These are phyloP conservation scores for Cotesia congregata DNA, from an alignment of 2,888 invertebrate genomes.

Conservation along the genomic window DNA sequence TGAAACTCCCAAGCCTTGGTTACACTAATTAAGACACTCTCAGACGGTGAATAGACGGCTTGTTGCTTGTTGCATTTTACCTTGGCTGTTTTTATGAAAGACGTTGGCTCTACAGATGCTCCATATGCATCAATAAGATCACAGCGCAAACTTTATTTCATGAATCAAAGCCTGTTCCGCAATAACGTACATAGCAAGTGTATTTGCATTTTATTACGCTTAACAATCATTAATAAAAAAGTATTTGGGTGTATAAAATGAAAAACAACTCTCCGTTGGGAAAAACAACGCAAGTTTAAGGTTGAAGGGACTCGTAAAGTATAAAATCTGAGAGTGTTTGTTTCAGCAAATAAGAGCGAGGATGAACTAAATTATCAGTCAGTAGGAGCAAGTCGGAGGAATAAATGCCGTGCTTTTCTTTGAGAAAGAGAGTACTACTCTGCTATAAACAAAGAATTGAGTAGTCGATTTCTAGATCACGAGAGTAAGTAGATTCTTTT, in stretches of 20 bases:
- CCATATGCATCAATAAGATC: background rate
- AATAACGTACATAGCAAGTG: background rate
- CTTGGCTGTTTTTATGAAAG: slow-evolving; percentile 28
- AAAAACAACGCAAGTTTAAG: background rate
- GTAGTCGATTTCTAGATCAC: slow-evolving; percentile 26
- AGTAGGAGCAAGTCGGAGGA: slow-evolving; percentile 8
- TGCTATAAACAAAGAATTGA: slow-evolving; percentile 24
- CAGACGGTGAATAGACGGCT: slow-evolving; percentile 56
- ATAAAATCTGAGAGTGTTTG: background rate
- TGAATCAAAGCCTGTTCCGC: background rate
- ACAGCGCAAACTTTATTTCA: background rate
- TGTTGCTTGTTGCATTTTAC: slow-evolving; percentile 61
- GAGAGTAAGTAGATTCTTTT: slow-evolving; percentile 32
- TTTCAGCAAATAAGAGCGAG: slow-evolving; percentile 2
- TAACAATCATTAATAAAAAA: background rate
- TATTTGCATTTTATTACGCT: background rate
- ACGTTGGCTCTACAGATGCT: background rate
- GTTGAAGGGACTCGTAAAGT: background rate
- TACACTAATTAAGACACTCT: slow-evolving; percentile 57
- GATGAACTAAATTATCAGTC: slow-evolving; percentile 14
- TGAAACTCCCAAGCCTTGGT: slow-evolving; percentile 53
- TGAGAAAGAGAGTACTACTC: slow-evolving; percentile 4
- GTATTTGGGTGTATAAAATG: background rate
- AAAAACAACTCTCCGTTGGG: background rate
- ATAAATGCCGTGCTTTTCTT: slow-evolving; percentile 35